phyloP scores from a whole-genome alignment of 2,888 invertebrate species.

The Sympetrum striolatum region DNA sequence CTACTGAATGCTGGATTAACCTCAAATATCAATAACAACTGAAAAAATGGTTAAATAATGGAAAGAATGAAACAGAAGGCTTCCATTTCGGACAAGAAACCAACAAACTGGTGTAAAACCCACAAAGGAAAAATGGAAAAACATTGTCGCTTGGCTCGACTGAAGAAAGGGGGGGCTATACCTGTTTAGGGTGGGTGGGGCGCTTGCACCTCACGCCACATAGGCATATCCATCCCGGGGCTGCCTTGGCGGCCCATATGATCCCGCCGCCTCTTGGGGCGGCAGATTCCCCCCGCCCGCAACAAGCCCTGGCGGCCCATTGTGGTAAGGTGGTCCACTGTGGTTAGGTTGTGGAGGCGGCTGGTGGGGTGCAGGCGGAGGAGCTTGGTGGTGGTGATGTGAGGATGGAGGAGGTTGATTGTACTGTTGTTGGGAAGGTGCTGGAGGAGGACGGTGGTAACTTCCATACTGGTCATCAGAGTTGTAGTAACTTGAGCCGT shows the following conservation, averaged over 20 bases:
- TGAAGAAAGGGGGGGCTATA: slow-evolving; percentile 30
- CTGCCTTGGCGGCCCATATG: slow-evolving; percentile 42
- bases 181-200: slow-evolving; percentile 31
- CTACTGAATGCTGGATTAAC: too few relatives aligned
- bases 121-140: slow-evolving; percentile 37
- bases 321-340: slow-evolving; percentile 30
- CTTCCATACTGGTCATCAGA: slow-evolving; percentile 12
- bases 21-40: too few relatives aligned
- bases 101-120: slow-evolving; percentile 42
- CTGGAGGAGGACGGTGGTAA: neutral
- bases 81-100: neutral
- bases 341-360: neutral
- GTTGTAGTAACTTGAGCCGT: slow-evolving; percentile 13
- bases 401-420: slow-evolving; percentile 15
- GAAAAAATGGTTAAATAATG: neutral
- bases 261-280: slow-evolving; percentile 41
- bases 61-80: neutral
- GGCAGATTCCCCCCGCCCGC: slow-evolving; percentile 40
- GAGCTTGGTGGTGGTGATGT: neutral
- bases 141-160: slow-evolving; percentile 23
- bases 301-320: slow-evolving; percentile 37
- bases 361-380: slow-evolving; percentile 16
- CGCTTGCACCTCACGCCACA: slow-evolving; percentile 35
- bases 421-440: slow-evolving; percentile 3
- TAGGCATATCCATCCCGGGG: slow-evolving; percentile 40